Evolutionary conservation across 2,797 vertebrate genomes (phyloP), one percentile per base, ranked within the genome.

Genomic region (Sorex maritimensis): DNA sequence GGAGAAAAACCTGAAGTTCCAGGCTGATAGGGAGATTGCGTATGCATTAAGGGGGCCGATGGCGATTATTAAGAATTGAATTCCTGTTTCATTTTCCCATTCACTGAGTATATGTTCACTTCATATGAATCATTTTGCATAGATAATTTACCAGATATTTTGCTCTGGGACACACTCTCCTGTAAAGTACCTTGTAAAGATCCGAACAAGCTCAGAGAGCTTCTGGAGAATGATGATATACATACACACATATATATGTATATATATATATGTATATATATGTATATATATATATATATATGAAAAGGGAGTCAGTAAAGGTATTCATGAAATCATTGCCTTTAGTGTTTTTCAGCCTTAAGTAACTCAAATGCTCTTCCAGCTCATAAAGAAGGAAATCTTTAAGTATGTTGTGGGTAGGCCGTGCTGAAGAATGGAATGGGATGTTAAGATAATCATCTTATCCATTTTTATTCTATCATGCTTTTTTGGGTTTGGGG

Each of bases 21-120:
- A 90, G 82, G 5, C 81, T 79, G 71, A 81, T 15, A 80, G 49
- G 55, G 19, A 80, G 38, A n/a, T 61, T 80, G 44, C 6, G 1
- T 84, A 28, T 28, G 3, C 61, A 74, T 55, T 55, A 26, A 74
- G 26, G 34, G 69, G 21, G 11, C 2, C 1, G 34, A n/a, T 0
- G 58, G 49, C 5, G 52, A 58, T 93, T 71, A 68, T 92, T 79
- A 90, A 46, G 24, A 68, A 79, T 44, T 79, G 1, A 17, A 44
- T 82, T 90, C 92, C 82, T 71, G 15, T 52, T 95, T 92, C 85
- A 79, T 90, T 73, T 92, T 90, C 17, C 6, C 73, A 4, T 86
- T 86, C 85, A 44, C 63, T 86, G 19, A 79, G 23, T n/a, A 30
- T 65, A 6, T 88, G 3, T 82, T 95, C 19, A 90, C 79, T 94